These are phyloP conservation scores for Cheilosia vernalis DNA, from an alignment of 2,888 invertebrate genomes.

Conservation along the genomic window DNA sequence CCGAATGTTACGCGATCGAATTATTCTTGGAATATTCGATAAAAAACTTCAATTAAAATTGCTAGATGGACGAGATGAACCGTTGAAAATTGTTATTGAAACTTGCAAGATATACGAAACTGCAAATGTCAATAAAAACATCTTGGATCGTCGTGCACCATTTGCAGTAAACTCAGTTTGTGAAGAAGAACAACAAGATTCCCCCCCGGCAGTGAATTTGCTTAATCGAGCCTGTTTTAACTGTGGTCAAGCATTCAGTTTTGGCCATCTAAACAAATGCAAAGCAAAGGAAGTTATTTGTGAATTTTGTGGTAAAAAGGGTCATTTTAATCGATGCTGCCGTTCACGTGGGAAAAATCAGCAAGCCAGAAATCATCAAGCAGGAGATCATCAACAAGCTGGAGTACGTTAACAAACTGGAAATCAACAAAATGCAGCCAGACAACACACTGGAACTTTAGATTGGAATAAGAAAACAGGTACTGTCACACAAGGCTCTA, in stretches of 20 bases:
- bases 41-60: no score
- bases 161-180: no score
- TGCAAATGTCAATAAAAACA: no score
- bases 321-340: not conserved
- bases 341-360: not conserved
- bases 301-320: conserved; percentile 6
- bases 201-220: no score
- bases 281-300: conserved; percentile 43
- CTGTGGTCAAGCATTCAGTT: conserved; percentile 30
- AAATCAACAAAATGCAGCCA: conserved; percentile 9
- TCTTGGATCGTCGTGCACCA: no score
- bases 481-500: conserved; percentile 9
- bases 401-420: conserved; percentile 1
- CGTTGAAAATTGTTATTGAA: no score
- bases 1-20: no score
- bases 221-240: conserved; percentile 36
- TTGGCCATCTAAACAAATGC: conserved; percentile 13
- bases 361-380: conserved; percentile 2
- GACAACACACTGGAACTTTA: not conserved
- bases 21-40: no score
- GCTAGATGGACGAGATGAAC: no score
- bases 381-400: not conserved
- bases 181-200: no score
- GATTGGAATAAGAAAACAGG: conserved; percentile 13
- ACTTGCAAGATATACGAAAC: no score